phyloP scores from a whole-genome alignment of 1,140 invertebrate genomes.

The Spodoptera frugiperda region DNA sequence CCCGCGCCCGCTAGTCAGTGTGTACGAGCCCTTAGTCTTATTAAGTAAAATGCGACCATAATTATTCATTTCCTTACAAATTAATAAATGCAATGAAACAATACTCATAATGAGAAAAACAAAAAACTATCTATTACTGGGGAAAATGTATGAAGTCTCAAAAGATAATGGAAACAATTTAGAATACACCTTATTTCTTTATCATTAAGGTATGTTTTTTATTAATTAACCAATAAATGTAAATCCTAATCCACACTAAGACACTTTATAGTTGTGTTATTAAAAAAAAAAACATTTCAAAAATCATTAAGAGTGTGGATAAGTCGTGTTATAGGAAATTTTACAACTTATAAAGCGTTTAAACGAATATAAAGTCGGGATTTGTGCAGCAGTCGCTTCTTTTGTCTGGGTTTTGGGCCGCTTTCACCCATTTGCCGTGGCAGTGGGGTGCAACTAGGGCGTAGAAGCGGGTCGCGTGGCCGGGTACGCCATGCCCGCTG shows the following conservation, averaged over 20 bases:
- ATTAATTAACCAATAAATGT: constrained; percentile 10
- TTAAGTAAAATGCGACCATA: background rate
- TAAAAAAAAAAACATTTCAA: no score
- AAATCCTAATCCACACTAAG: background rate
- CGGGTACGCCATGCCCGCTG: constrained; percentile 91
- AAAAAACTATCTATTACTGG: background rate
- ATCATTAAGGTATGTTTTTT: background rate
- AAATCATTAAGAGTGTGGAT: no score
- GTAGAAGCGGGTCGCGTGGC: constrained; percentile 91
- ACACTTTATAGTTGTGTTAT: background rate
- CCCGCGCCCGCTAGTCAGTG: no score
- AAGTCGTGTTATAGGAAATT: no score
- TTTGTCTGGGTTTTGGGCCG: constrained; percentile 87
- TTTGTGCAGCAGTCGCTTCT: constrained; percentile 86
- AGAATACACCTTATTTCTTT: no score
- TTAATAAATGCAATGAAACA: constrained; percentile 25
- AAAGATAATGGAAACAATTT: no score
- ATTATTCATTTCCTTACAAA: background rate
- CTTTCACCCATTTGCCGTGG: constrained; percentile 93
- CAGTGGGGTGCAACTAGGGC: constrained; percentile 92
- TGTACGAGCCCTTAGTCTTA: no score
- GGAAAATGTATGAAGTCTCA: no score
- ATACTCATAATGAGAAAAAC: background rate
- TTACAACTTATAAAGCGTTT: constrained; percentile 37
- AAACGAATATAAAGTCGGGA: constrained; percentile 90